Evolutionary conservation across 92 coral and sea anemone species (phyloP), one percentile per base, ranked within the genome.

Genomic region (Epizoanthus fatuus): DNA sequence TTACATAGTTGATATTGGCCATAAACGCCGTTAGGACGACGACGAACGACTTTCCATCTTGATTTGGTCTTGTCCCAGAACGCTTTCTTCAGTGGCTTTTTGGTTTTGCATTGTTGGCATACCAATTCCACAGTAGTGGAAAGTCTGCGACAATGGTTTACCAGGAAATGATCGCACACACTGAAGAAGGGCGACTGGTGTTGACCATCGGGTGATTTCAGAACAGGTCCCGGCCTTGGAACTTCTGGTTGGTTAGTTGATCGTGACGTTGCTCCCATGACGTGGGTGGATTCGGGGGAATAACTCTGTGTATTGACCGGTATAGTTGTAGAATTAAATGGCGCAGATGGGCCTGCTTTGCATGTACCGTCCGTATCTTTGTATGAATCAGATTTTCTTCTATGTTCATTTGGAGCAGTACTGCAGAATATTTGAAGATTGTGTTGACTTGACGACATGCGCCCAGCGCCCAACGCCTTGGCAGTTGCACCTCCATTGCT

Each of bases 101-200:
- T 80, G 45, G 38, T 56, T 66, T 81, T 80, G 81, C 98, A 94
- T 5, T 49, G 75, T 15, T 72, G 83, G 44, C 98, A 94, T n/a
- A 89, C 84, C 66, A 29, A 16, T 16, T 60, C 67, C 64, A 45
- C 12, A 16, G 13, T 32, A 3, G 15, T 45, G 15, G 37, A 15
- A 7, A 17, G 65, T 40, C 37, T 67, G 38, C 20, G 58, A 69
- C 71, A 0, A 1, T 60, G 35, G 62, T 38, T 60, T 60, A 1
- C 52, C 19, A 77, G 37, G 63, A 77, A 77, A 42, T 77, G 82
- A 42, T 59, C 35, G 82, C 82, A 77, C 20, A 60, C 68, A 39
- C n/a, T 20, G 25, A 40, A 15, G 17, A 77, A 40, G 3, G 42
- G 37, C 9, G 13, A n/a, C 54, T 60, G 40, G n/a, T 49, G 58